Conservation (phyloP, 2,113 vertebrate species). For the Sprattus sprattus region DNA sequence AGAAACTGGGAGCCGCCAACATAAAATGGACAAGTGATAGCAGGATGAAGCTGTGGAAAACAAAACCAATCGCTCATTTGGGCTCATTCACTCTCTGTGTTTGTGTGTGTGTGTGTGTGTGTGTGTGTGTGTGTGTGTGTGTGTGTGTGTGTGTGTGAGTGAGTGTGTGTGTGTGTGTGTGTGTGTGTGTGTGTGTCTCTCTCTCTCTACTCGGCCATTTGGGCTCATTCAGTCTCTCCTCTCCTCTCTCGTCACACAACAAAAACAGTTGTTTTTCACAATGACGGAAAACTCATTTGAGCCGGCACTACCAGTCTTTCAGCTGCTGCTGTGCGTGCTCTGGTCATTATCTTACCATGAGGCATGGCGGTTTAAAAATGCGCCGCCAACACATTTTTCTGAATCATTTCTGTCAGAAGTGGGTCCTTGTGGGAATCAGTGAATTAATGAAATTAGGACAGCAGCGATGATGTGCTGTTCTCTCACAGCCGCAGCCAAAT, state of each 20-base stretch:
- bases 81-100: too few species aligned
- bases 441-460: not conserved
- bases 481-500: not conserved
- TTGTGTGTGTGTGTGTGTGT: too few species aligned
- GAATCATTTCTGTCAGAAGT: not conserved
- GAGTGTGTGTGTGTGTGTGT: too few species aligned
- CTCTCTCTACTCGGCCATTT: too few species aligned
- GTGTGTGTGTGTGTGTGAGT: too few species aligned
- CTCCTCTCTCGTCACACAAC: not conserved
- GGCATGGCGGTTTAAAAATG: not conserved
- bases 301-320: not conserved
- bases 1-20: not conserved
- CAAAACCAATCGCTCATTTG: not conserved
- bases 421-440: not conserved
- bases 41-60: not conserved
- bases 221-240: slow-evolving; percentile 1
- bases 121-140: too few species aligned
- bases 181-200: too few species aligned
- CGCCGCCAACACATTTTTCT: not conserved
- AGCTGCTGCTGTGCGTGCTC: not conserved
- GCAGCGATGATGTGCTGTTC: not conserved
- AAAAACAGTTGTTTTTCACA: not conserved
- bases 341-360: not conserved
- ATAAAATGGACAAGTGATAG: slow-evolving; percentile 14
- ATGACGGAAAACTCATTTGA: not conserved